Base-by-base conservation (phyloP, 2,888 invertebrate species). In the Euzetes globulus region DNA sequence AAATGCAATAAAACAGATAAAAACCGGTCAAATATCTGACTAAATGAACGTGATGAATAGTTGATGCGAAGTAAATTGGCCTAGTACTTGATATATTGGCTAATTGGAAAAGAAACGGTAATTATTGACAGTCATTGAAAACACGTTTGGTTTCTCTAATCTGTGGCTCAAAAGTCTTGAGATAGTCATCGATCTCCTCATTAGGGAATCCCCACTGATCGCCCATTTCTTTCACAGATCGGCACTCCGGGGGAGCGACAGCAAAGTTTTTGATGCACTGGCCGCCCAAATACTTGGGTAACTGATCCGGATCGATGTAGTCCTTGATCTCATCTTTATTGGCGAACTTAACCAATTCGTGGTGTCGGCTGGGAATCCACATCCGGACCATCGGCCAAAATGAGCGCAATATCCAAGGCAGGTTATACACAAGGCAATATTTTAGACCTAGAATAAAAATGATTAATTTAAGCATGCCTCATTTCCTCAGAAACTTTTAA, bases 241-340 rank as follows among this genome's bases (percentile, higher is more conserved):
- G 19, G 22, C 68, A 68, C 13, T 45, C 33, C 13, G 22, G 15
- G 45, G 68, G 45, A 9, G 70, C 52, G 4, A 9, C 1, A 25
- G 74, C 71, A 25, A 74, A 74, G 25, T 52, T 33, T 4, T 55
- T 52, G 17, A 50, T 71, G 52, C 74, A 74, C 15, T 25, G 37
- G 0, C 74, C 74, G 17, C 74, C 74, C n/a, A 74, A 29, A 60
- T 74, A 74, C 25, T 71, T 17, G 11, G 63, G 71, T 41, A 74
- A 58, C 4, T 45, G 11, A 27, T 74, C 25, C 2, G 58, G n/a
- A 13, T 70, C 71, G 41, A 74, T 74, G 19, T 71, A 74, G 41
- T 74, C 71, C 19, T 25, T 1, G 9, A 74, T 33, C 7, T 68
- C 68, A 41, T 71, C 71, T 25, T 45, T 33, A 45, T 68, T 68